These are phyloP conservation scores for Coleophora deauratella DNA, from an alignment of 2,888 invertebrate species.

Conservation along the genomic window DNA sequence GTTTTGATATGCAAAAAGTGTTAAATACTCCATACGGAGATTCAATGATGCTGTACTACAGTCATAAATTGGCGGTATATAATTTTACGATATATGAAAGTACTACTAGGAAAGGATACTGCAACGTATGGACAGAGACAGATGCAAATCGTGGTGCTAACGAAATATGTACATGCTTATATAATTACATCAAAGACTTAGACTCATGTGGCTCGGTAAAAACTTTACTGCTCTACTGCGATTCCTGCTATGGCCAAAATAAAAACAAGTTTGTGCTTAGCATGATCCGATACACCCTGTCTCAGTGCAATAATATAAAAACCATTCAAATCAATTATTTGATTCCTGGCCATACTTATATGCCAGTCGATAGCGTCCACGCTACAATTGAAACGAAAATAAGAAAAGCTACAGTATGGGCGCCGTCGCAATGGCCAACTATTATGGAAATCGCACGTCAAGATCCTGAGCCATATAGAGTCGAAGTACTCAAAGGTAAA, in stretches of 20 bases:
- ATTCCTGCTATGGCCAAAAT: conserved; percentile 26
- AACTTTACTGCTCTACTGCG: conserved; percentile 14
- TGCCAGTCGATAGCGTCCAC: conserved; percentile 32
- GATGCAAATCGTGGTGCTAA: conserved; percentile 19
- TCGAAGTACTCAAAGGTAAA: conserved; percentile 1
- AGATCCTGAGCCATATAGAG: conserved; percentile 14
- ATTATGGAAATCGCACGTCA: conserved; percentile 19
- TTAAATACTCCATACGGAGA: conserved; percentile 18
- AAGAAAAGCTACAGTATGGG: conserved; percentile 22
- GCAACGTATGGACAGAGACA: conserved; percentile 17
- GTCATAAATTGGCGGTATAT: conserved; percentile 15
- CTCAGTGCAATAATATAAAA: conserved; percentile 15
- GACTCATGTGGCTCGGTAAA: conserved; percentile 14
- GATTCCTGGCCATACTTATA: conserved; percentile 30
- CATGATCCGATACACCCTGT: conserved; percentile 16
- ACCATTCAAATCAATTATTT: conserved; percentile 20
- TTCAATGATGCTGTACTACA: conserved; percentile 18
- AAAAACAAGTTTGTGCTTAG: conserved; percentile 21
- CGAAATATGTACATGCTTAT: conserved; percentile 14
- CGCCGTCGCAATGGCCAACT: conserved; percentile 30
- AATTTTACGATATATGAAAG: conserved; percentile 18
- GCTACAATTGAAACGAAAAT: conserved; percentile 22
- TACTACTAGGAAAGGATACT: conserved; percentile 14
- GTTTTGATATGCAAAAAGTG: conserved; percentile 14
- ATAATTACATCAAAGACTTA: conserved; percentile 13